Conservation (phyloP, 1,140 invertebrate species). For the Drosophila murphyi region DNA sequence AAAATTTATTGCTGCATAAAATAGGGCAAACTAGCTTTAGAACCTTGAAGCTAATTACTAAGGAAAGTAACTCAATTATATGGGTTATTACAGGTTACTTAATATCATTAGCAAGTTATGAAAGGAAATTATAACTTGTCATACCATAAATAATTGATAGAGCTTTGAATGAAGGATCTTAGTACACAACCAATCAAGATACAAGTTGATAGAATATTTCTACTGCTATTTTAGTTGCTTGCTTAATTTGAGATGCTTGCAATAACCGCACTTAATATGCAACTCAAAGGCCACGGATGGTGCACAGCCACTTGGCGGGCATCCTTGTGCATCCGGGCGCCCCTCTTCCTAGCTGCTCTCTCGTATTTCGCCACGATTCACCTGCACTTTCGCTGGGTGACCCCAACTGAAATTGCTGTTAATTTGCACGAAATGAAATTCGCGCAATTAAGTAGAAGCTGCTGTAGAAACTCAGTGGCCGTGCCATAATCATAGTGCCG, state of each 20-base stretch:
- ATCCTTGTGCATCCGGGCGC: slow-evolving; percentile 11
- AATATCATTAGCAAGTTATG: neutral
- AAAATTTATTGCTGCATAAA: slow-evolving; percentile 58
- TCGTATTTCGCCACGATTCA: slow-evolving; percentile 23
- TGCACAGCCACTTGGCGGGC: slow-evolving; percentile 20
- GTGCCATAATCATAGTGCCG: slow-evolving; percentile 33
- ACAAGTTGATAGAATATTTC: slow-evolving; percentile 1
- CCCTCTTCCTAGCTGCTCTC: neutral
- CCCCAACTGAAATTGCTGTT: slow-evolving; percentile 74
- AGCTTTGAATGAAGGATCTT: no score
- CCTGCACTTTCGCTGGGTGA: slow-evolving; percentile 58
- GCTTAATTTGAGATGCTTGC: neutral
- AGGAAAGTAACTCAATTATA: slow-evolving; percentile 68
- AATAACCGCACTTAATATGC: slow-evolving; percentile 23
- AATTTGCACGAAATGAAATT: slow-evolving; percentile 83
- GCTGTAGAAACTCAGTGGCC: slow-evolving; percentile 17
- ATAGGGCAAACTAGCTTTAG: slow-evolving; percentile 33
- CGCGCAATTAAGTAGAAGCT: slow-evolving; percentile 74
- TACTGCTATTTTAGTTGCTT: neutral
- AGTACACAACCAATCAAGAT: no score
- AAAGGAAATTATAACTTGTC: neutral
- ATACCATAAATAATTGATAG: no score
- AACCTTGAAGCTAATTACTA: slow-evolving; percentile 72
- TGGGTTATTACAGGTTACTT: neutral
- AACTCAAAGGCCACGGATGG: slow-evolving; percentile 19